Conservation (phyloP, 2,797 vertebrate genomes). For the Rhincodon typus region DNA sequence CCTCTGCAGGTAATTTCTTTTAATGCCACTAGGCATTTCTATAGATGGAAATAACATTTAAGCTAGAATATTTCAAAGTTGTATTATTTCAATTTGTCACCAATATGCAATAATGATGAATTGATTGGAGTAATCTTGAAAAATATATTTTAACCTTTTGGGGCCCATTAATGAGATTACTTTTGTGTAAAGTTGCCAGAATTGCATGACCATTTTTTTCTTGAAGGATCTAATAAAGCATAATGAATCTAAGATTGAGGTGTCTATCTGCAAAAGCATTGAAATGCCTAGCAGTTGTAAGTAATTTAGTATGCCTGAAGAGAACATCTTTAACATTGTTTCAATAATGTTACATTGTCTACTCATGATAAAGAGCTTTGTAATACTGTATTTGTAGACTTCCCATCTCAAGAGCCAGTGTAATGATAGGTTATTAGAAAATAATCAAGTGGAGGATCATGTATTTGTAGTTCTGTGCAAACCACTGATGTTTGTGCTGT, state of each 20-base stretch:
- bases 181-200: neutral
- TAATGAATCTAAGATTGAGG: neutral
- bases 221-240: neutral
- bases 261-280: neutral
- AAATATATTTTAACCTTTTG: neutral
- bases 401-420: neutral
- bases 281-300: neutral
- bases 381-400: neutral
- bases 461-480: neutral
- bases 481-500: neutral
- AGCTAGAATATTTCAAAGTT: neutral
- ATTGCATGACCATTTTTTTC: neutral
- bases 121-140: neutral
- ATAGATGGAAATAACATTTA: neutral
- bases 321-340: neutral
- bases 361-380: neutral
- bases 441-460: too few relatives aligned
- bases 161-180: neutral
- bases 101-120: neutral
- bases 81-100: neutral
- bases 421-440: neutral
- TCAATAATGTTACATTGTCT: neutral
- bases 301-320: neutral
- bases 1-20: neutral
- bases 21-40: neutral